These are phyloP conservation scores for Elaphurus davidianus DNA, from an alignment of 2,113 vertebrate species.

Conservation along the genomic window DNA sequence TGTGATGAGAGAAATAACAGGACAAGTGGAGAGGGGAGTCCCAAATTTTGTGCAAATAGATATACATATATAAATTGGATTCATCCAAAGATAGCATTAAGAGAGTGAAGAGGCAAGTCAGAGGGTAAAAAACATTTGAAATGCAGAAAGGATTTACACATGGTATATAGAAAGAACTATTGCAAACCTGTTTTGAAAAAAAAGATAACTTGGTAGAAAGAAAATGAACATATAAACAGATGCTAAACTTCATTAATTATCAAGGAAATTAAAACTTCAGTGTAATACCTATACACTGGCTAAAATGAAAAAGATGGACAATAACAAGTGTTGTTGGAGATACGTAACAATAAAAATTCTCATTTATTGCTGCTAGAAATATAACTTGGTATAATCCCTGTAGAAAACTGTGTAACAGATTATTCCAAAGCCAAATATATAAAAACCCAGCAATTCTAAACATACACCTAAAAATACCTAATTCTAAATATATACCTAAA, in stretches of 20 bases:
- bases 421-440: not conserved
- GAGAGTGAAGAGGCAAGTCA: not conserved
- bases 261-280: not conserved
- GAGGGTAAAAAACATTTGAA: not conserved
- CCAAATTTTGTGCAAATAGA: not conserved
- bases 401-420: not conserved
- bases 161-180: not conserved
- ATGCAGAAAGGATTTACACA: not conserved
- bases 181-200: not conserved
- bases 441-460: not conserved
- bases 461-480: not conserved
- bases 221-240: not conserved
- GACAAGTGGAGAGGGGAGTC: not conserved
- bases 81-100: not conserved
- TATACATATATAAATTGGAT: not conserved
- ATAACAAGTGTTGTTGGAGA: not conserved
- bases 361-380: not conserved
- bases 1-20: not conserved
- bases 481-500: not conserved
- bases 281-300: not conserved
- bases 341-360: not conserved
- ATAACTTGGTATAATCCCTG: not conserved
- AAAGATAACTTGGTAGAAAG: not conserved
- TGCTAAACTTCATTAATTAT: not conserved
- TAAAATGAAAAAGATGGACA: conserved; percentile 5